A percentile compares a stretch with the other conserved stretches of the same genome.
These are phyloP conservation scores for Holacanthus passer DNA, from an alignment of 2,113 vertebrate genomes.

Conservation along the genomic window DNA sequence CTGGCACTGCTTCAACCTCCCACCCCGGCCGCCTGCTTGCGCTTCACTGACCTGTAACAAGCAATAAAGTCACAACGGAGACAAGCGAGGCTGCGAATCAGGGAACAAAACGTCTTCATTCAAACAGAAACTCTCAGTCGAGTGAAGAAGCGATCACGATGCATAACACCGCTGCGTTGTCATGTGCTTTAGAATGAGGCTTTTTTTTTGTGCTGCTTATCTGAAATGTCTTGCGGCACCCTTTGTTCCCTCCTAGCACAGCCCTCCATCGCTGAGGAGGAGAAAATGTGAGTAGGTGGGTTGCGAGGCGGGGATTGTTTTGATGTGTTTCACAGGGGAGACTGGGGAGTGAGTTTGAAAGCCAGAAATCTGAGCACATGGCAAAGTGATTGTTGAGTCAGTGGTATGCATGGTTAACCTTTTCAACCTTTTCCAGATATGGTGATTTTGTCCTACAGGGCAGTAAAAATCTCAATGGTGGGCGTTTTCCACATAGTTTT, in stretches of 20 bases:
- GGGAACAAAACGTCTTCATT: conserved; percentile 27
- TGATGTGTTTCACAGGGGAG: neutral
- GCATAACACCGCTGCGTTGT: conserved; percentile 25
- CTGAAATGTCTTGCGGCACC: conserved; percentile 17
- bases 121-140: conserved; percentile 10
- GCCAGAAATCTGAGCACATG: conserved; percentile 3
- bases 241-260: neutral
- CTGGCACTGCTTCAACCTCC: conserved; percentile 47
- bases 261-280: neutral
- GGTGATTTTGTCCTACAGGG: neutral
- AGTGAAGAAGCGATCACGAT: neutral
- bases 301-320: conserved; percentile 19
- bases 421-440: conserved; percentile 12
- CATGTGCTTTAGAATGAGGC: conserved; percentile 12
- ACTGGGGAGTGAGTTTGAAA: conserved; percentile 8
- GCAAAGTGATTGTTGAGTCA: conserved; percentile 18
- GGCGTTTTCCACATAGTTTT: neutral
- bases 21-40: conserved; percentile 4
- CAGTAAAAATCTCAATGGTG: neutral
- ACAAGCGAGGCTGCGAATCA: conserved; percentile 30
- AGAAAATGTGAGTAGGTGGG: conserved; percentile 9
- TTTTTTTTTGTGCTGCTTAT: conserved; percentile 26
- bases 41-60: conserved; percentile 57
- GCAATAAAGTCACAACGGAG: conserved; percentile 40
- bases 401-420: conserved; percentile 9